phyloP scores from a whole-genome alignment of 2,113 vertebrate genomes.

The Antechinus stuartii region DNA sequence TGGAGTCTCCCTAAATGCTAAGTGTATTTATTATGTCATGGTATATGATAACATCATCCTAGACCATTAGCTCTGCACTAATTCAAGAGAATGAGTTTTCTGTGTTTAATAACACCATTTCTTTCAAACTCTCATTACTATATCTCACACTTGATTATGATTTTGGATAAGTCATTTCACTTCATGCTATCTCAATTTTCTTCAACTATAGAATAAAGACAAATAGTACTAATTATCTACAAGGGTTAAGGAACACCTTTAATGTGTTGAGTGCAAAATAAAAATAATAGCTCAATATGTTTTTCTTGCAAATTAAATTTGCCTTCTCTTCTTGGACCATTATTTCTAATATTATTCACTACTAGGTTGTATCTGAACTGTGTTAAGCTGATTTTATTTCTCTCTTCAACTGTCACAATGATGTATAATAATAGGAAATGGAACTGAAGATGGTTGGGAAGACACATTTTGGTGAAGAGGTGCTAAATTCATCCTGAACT shows the following conservation, averaged over 20 bases:
- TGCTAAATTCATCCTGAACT: neutral
- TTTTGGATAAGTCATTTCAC: neutral
- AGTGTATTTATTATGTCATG: conserved; percentile 8
- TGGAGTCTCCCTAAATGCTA: conserved; percentile 40
- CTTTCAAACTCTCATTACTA: neutral
- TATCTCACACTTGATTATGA: conserved; percentile 14
- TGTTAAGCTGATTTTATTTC: neutral
- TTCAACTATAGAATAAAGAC: neutral
- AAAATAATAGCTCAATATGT: neutral
- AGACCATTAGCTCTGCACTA: neutral
- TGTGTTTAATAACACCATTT: conserved; percentile 15
- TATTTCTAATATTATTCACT: neutral
- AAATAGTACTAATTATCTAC: neutral
- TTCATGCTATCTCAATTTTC: neutral
- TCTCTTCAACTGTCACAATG: neutral
- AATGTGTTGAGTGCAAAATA: neutral
- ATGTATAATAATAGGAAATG: neutral
- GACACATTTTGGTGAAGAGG: neutral
- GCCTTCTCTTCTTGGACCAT: neutral
- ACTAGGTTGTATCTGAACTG: neutral
- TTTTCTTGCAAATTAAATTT: neutral
- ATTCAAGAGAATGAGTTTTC: conserved; percentile 26
- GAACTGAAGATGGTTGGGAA: neutral
- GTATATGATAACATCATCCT: conserved; percentile 18
- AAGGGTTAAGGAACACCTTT: neutral